Conservation (phyloP, 2,797 vertebrate species). For the Clarias laeviceps region DNA sequence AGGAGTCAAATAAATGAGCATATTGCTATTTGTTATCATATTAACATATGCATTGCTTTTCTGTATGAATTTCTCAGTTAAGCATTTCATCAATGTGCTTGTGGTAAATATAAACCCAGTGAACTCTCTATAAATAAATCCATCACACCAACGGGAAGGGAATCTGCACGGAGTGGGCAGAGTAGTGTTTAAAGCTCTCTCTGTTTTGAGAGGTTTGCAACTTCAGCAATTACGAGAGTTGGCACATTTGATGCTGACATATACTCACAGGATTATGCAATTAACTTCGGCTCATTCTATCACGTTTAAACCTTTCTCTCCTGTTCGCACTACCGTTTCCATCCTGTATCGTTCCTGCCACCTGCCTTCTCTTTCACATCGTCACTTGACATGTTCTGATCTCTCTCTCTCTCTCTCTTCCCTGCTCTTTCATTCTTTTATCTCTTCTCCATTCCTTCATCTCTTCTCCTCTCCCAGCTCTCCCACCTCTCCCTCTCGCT, state of each 20-base stretch:
- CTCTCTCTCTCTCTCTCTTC: not conserved
- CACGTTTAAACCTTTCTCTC: not conserved
- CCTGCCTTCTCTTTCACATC: constrained; percentile 22
- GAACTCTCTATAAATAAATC: constrained; percentile 16
- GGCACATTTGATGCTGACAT: not conserved
- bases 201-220: not conserved
- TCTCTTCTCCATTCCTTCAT: constrained; percentile 49
- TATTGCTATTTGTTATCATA: not conserved
- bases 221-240: not conserved
- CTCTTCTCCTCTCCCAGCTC: constrained; percentile 42
- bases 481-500: constrained; percentile 55
- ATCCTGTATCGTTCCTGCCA: constrained; percentile 12
- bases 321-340: not conserved
- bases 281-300: not conserved
- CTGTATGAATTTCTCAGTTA: not conserved
- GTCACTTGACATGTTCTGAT: not conserved
- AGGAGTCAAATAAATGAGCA: not conserved
- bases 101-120: constrained; percentile 13
- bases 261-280: not conserved
- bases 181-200: not conserved
- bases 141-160: not conserved
- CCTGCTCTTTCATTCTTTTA: constrained; percentile 32
- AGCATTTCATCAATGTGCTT: not conserved
- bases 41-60: not conserved
- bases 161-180: not conserved